phyloP scores from a whole-genome alignment of 2,888 invertebrate species.

The Pseudanteris insignis region DNA sequence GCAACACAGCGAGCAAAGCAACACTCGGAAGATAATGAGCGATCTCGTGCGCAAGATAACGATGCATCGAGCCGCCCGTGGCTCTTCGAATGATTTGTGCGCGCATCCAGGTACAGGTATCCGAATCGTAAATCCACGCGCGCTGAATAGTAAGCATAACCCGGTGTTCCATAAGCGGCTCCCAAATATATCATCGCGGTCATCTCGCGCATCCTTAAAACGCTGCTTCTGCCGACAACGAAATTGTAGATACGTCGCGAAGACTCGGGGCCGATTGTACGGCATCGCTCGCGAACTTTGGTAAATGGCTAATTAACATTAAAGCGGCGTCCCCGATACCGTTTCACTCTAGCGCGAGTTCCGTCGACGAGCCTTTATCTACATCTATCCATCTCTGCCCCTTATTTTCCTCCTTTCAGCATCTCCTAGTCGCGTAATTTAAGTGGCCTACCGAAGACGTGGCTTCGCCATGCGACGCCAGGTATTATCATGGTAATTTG shows the following conservation, averaged over 20 bases:
- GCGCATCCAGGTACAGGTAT: conserved; percentile 15
- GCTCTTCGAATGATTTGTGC: conserved; percentile 31
- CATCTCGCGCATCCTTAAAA: conserved; percentile 42
- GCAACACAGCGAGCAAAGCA: no score
- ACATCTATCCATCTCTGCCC: conserved; percentile 40
- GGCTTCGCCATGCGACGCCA: conserved; percentile 55
- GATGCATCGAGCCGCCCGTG: conserved; percentile 26
- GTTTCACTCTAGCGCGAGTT: conserved; percentile 39
- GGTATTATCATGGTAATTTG: conserved; percentile 67
- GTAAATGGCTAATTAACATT: conserved; percentile 64
- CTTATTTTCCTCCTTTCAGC: conserved; percentile 21
- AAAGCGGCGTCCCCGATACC: conserved; percentile 49
- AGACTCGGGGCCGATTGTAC: conserved; percentile 55
- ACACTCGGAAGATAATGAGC: not conserved
- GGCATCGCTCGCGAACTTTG: conserved; percentile 51
- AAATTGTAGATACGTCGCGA: conserved; percentile 45
- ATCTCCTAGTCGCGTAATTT: conserved; percentile 54
- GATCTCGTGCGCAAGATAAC: conserved; percentile 15
- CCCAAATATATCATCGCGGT: conserved; percentile 45
- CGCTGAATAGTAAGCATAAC: conserved; percentile 38
- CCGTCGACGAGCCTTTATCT: conserved; percentile 47
- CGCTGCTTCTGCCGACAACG: conserved; percentile 38
- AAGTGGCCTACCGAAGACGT: conserved; percentile 63
- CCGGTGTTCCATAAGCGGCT: conserved; percentile 32
- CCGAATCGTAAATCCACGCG: conserved; percentile 30